Evolutionary conservation across 2,113 vertebrate genomes (phyloP).

Genomic region (Alligator sinensis): DNA sequence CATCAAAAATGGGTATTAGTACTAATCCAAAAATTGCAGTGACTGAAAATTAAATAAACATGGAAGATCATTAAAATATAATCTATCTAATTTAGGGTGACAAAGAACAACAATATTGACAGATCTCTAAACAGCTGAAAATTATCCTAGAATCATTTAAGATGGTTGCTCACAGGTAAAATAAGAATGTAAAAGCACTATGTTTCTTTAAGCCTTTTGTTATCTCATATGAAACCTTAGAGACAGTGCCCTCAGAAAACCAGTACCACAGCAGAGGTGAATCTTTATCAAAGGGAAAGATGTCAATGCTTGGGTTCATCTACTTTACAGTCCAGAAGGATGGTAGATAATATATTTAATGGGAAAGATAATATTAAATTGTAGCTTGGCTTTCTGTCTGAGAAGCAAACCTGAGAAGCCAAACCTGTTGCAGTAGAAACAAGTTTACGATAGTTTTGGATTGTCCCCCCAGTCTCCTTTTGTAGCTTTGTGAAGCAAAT

Average conservation of each 20-base stretch:
- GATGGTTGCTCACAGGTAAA: background rate
- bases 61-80: background rate
- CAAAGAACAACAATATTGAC: background rate
- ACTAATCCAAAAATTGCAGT: background rate
- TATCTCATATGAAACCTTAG: background rate
- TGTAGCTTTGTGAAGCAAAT: conserved; percentile 38
- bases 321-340: background rate
- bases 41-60: background rate
- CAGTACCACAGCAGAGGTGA: background rate
- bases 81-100: background rate
- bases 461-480: background rate
- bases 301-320: background rate
- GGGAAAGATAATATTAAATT: background rate
- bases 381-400: background rate
- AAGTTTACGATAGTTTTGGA: background rate
- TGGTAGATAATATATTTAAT: background rate
- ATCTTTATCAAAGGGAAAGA: background rate
- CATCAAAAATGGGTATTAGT: no score
- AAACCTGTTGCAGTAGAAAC: background rate
- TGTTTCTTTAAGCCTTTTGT: background rate
- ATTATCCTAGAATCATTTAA: background rate
- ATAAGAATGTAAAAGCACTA: background rate
- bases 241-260: background rate
- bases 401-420: background rate
- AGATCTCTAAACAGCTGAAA: background rate